These are phyloP conservation scores for Papilio xuthus DNA, from an alignment of 1,140 invertebrate species.

Conservation along the genomic window DNA sequence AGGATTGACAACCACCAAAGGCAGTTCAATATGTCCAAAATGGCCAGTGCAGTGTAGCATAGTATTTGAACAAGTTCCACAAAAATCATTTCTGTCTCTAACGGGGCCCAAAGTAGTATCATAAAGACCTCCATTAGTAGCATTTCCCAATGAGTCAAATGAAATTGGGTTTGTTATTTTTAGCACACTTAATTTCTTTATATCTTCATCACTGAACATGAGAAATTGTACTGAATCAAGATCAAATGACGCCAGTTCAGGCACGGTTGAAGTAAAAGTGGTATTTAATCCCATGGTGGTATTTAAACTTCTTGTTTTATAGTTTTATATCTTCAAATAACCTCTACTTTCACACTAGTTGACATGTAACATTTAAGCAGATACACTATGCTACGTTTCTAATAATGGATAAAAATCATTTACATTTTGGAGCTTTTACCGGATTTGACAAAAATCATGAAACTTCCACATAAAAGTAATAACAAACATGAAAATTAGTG, in stretches of 20 bases:
- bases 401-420: not conserved
- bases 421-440: not conserved
- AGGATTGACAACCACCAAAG: slow-evolving; percentile 95
- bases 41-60: slow-evolving; percentile 93
- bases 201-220: slow-evolving; percentile 90
- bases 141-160: slow-evolving; percentile 93
- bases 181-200: slow-evolving; percentile 92
- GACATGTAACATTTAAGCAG: not conserved
- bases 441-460: not conserved
- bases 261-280: slow-evolving; percentile 52
- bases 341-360: slow-evolving; percentile 2
- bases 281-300: slow-evolving; percentile 65
- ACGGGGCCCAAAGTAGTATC: slow-evolving; percentile 89
- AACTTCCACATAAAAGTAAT: not conserved
- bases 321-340: slow-evolving; percentile 24
- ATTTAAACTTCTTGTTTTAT: slow-evolving; percentile 52
- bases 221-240: slow-evolving; percentile 84
- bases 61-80: slow-evolving; percentile 90
- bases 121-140: slow-evolving; percentile 92
- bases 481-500: not conserved
- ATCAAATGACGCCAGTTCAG: slow-evolving; percentile 70
- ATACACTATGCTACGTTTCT: not conserved
- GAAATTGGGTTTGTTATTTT: slow-evolving; percentile 91
- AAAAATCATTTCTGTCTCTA: slow-evolving; percentile 85
- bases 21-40: slow-evolving; percentile 97